Percentiles rank a stretch among this genome's conserved stretches.
Evolutionary conservation across 2,113 vertebrate species (phyloP).

Genomic region (Spermophilus dauricus): DNA sequence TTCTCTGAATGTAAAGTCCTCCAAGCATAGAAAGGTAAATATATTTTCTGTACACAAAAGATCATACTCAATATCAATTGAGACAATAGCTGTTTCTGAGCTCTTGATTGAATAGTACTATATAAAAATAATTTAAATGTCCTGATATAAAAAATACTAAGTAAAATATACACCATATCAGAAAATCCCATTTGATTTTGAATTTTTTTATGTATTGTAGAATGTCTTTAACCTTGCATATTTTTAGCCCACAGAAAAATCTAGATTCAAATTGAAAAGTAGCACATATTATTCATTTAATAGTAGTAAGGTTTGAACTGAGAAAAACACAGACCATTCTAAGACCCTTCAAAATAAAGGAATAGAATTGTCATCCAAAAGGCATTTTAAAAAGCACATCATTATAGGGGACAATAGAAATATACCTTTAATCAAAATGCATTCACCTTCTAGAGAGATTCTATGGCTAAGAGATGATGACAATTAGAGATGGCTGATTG

Average conservation of each 20-base stretch:
- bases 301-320: not conserved
- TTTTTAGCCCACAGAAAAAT: constrained; percentile 38
- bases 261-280: constrained; percentile 63
- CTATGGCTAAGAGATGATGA: constrained; percentile 30
- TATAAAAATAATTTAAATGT: constrained; percentile 62
- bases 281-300: not conserved
- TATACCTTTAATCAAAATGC: constrained; percentile 39
- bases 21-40: not conserved
- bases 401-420: constrained; percentile 51
- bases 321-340: constrained; percentile 33
- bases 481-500: constrained; percentile 38
- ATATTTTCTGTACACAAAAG: constrained; percentile 60
- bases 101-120: constrained; percentile 29
- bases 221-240: constrained; percentile 18
- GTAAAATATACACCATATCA: not conserved
- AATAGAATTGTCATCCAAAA: constrained; percentile 23
- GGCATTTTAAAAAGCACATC: constrained; percentile 40
- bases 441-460: constrained; percentile 37
- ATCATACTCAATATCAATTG: constrained; percentile 40
- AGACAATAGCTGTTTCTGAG: constrained; percentile 33
- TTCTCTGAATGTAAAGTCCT: constrained; percentile 45
- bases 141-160: not conserved
- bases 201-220: not conserved
- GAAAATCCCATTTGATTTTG: constrained; percentile 22
- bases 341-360: not conserved